Evolutionary conservation across 2,888 invertebrate species (phyloP), one percentile per base, ranked within the genome.

Genomic region (Phortica magna): DNA sequence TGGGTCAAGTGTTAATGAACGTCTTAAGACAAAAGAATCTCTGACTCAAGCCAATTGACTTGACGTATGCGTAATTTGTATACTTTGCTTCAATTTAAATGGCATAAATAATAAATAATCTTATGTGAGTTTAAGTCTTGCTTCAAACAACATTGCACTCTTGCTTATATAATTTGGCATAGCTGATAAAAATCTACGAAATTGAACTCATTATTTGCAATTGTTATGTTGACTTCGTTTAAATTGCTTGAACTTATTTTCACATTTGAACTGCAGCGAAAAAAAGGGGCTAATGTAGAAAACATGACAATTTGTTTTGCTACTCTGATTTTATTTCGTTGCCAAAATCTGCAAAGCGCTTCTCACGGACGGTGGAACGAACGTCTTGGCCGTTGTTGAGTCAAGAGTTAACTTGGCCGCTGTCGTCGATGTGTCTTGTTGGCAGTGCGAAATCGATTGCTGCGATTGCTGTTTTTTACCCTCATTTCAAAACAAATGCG

Each of bases 211-310:
- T 88, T 87, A 84, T 59, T 72, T 39, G 31, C 31, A 42, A 42
- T 75, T 87, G 87, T 88, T 81, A 87, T 88, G 85, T 83, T 84
- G 76, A 80, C 84, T 86, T 87, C 85, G 88, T 86, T 87, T 80
- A 87, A 88, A 85, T 87, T 88, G 74, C 85, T 70, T 74, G 80
- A 78, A 83, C 84, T 83, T 88, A 55, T 86, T 81, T 83, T 88
- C 82, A 82, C 85, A 87, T 84, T 87, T 83, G 80, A 84, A 19
- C 53, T 48, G 7, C 61, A 61, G 9, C 22, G 61, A n/a, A n/a
- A 9, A 48, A 48, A 48, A 48, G 7, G 7, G 14, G 48, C 48
- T 9, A 48, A 48, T 14, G 9, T 88, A 84, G 77, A 88, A 85
- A 31, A 31, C 31, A 31, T 31, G 31, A 31, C 31, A 31, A 31